phyloP scores from a whole-genome alignment of 2,888 invertebrate genomes.

The Hirtodrosophila trivittata region DNA sequence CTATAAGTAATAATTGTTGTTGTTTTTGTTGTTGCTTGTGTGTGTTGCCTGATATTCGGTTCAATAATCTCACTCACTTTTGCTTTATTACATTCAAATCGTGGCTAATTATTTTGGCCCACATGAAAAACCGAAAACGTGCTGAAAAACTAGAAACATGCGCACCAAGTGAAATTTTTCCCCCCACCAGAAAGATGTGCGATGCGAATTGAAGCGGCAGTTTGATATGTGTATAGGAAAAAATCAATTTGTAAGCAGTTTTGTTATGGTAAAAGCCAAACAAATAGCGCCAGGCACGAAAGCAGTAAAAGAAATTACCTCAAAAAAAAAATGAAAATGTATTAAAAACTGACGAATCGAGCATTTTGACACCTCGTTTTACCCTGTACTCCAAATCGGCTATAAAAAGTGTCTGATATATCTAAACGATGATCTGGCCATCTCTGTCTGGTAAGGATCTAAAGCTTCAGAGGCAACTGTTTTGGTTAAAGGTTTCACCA shows the following conservation, averaged over 20 bases:
- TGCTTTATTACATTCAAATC: constrained; percentile 57
- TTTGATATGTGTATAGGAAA: constrained; percentile 56
- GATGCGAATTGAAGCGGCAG: constrained; percentile 16
- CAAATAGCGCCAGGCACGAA: constrained; percentile 30
- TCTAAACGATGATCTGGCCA: too few relatives aligned
- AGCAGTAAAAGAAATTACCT: constrained; percentile 12
- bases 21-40: constrained; percentile 9
- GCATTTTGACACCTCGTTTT: background rate
- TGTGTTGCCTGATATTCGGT: constrained; percentile 35
- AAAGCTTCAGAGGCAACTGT: too few relatives aligned
- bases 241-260: constrained; percentile 67
- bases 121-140: constrained; percentile 54
- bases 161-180: constrained; percentile 14
- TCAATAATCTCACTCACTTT: constrained; percentile 60
- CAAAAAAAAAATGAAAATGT: constrained; percentile 12
- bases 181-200: constrained; percentile 11
- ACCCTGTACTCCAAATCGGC: too few relatives aligned
- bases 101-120: constrained; percentile 56
- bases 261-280: constrained; percentile 46
- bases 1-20: background rate
- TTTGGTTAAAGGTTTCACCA: too few relatives aligned
- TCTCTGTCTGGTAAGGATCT: too few relatives aligned
- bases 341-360: background rate
- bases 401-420: too few relatives aligned
- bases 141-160: constrained; percentile 65